These are phyloP conservation scores for Oikopleura albicans DNA, from an alignment of 23 tunicate genomes.

Conservation along the genomic window DNA sequence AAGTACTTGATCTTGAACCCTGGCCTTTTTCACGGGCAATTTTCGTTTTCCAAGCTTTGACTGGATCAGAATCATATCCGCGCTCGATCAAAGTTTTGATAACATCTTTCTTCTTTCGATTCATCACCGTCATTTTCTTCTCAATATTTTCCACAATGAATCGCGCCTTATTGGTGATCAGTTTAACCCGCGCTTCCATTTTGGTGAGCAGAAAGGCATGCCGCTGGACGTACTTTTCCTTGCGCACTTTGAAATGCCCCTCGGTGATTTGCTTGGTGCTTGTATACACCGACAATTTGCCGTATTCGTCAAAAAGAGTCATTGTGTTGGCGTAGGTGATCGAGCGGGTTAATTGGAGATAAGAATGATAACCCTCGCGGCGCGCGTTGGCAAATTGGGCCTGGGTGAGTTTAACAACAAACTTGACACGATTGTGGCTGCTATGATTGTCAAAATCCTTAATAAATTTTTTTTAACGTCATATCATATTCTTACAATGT, in stretches of 20 bases:
- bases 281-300: background rate
- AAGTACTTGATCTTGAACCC: too few relatives aligned
- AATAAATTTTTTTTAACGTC: too few relatives aligned
- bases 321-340: constrained; percentile 35
- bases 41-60: constrained; percentile 55
- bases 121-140: constrained; percentile 45
- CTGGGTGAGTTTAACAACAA: constrained; percentile 39
- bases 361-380: constrained; percentile 42
- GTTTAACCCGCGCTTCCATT: constrained; percentile 57
- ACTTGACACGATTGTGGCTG: constrained; percentile 18
- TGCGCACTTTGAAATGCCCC: constrained; percentile 40
- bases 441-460: background rate
- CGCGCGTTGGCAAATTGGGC: constrained; percentile 37
- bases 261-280: constrained; percentile 29
- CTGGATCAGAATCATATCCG: constrained; percentile 75
- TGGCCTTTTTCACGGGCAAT: constrained; percentile 18
- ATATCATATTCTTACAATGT: too few relatives aligned
- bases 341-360: constrained; percentile 36
- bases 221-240: constrained; percentile 38
- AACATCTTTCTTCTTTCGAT: constrained; percentile 47
- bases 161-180: constrained; percentile 59
- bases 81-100: constrained; percentile 44
- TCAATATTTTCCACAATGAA: constrained; percentile 85
- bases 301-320: constrained; percentile 18
- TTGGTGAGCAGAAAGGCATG: constrained; percentile 47